These are phyloP conservation scores for Poicephalus gulielmi DNA, from an alignment of 2,113 vertebrate genomes.

Conservation along the genomic window DNA sequence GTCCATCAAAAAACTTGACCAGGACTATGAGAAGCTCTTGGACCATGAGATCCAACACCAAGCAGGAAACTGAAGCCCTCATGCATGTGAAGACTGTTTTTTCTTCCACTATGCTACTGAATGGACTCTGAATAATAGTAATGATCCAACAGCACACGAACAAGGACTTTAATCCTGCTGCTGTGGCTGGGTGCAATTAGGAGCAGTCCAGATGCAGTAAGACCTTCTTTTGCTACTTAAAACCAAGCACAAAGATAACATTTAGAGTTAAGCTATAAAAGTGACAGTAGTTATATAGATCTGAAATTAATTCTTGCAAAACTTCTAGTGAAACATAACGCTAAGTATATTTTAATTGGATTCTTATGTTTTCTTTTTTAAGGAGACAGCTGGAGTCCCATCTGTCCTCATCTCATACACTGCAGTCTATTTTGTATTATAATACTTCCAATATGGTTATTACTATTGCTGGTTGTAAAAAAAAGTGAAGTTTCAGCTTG, in stretches of 20 bases:
- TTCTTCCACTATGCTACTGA: neutral
- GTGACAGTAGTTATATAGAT: neutral
- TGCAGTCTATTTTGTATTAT: conserved; percentile 37
- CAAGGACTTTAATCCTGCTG: neutral
- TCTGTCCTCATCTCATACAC: conserved; percentile 57
- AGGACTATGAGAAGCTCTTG: neutral
- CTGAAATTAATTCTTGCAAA: conserved; percentile 62
- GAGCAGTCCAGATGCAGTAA: neutral
- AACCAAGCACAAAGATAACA: neutral
- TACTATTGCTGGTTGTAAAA: neutral
- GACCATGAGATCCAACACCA: neutral
- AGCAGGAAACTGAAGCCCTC: neutral
- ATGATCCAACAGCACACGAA: neutral
- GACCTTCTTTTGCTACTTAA: conserved; percentile 19
- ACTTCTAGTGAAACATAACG: conserved; percentile 20
- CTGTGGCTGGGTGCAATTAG: neutral
- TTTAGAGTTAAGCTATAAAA: neutral
- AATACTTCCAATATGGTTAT: conserved; percentile 48
- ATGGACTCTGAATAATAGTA: neutral
- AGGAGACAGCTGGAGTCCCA: conserved; percentile 64
- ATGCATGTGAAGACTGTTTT: neutral
- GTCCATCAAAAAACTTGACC: neutral
- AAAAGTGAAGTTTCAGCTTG: neutral
- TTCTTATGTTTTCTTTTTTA: conserved; percentile 54
- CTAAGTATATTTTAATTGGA: conserved; percentile 63